Evolutionary conservation across 2,888 invertebrate genomes (phyloP), one percentile per base, ranked within the genome.

Genomic region (Drosophila quinaria): DNA sequence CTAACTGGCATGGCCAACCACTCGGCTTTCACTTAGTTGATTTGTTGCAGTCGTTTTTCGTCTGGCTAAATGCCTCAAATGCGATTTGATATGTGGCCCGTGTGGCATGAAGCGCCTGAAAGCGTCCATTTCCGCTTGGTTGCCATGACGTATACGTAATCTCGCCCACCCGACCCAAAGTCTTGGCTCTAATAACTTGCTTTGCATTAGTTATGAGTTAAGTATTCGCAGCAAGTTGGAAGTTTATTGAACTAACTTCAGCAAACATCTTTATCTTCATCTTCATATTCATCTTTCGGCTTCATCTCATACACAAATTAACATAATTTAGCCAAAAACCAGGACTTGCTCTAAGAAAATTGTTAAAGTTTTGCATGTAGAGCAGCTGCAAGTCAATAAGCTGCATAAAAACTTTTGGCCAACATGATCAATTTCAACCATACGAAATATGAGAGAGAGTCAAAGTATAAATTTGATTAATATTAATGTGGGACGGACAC

Each of bases 41-140:
- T 89, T 85, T 85, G 84, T 89, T 87, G 84, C 82, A 89, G 65
- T 86, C 85, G 83, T 89, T 85, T 89, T 89, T 88, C 86, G 75
- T 82, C 66, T 75, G 68, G 64, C 74, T 87, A 87, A 89, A 83
- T 81, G 81, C 89, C 67, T 69, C 74, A 68, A 88, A 87, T 89
- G 80, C 82, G 89, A 85, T 85, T 89, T 81, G 85, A 76, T 73
- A 81, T 85, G 84, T 83, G 70, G 52, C 52, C 55, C 63, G 31
- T 69, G 77, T 71, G 73, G 66, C 66, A 69, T 70, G 78, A 65
- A 74, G 52, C 55, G 59, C 9, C 59, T 60, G 56, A 62, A 65
- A 72, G 69, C 65, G 58, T 44, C 63, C 52, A 74, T 80, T 82
- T 78, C 74, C 78, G 68, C 49, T 35, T 47, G 55, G 39, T 44